Evolutionary conservation across 2,888 invertebrate genomes (phyloP), one percentile per base, ranked within the genome.

Genomic region (Invenusta paracnida): DNA sequence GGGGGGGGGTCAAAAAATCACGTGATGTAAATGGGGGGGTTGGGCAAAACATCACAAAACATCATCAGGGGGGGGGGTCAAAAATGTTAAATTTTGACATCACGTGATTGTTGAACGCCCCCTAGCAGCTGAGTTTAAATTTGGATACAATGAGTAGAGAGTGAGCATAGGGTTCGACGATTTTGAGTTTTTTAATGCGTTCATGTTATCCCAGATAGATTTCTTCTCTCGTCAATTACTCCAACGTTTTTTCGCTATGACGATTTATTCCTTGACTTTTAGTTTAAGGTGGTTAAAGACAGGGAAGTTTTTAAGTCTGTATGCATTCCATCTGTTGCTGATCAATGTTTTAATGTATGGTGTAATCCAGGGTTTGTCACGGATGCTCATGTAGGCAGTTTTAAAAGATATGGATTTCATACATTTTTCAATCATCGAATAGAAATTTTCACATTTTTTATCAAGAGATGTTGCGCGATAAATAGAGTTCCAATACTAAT

Each of bases 281-380:
- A 48, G 48, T 48, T 48, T 48, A 11, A 48, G 48, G 48, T 48
- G 48, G 17, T 48, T 48, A 48, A 11, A 48, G 17, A 48, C 48
- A 11, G 48, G 48, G 17, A 48, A 48, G 48, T 48, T 5, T 48
- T 48, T 48, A 17, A 48, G 48, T 48, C 48, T 48, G 17, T 73
- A 73, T 13, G 73, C 73, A 73, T 73, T 13, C 73, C 73, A 73
- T 73, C 73, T 73, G 73, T 73, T 23, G 73, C 27, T 73, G 73
- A 73, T 73, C 73, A 73, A 73, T 73, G 73, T 73, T 73, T 73
- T 73, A 73, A 73, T 73, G 27, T 25, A 73, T 73, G 73, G 48
- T 11, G 48, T 48, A 48, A 73, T 73, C 27, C 73, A 73, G 27
- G 27, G 73, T 23, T 73, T 73, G 73, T 73, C 73, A 13, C 27